Percentiles rank a stretch among this genome's conserved stretches.
Evolutionary conservation across 1,140 invertebrate genomes (phyloP).

Genomic region (Pollicipes pollicipes): DNA sequence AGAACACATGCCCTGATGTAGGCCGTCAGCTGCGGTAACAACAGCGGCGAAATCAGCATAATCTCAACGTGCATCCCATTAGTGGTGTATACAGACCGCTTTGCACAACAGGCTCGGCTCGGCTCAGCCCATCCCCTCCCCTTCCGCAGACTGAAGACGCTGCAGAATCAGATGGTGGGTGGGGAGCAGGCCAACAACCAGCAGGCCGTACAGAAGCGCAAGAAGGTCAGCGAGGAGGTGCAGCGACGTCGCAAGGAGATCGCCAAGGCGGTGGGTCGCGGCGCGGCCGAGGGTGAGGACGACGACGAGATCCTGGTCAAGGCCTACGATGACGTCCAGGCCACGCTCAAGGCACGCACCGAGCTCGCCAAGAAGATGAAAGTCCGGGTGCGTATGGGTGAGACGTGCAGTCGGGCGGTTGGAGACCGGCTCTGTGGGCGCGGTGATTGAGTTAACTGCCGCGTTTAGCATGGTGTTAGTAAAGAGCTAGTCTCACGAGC

Average conservation of each 20-base stretch:
- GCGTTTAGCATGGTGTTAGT: too few species aligned
- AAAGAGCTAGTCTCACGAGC: too few species aligned
- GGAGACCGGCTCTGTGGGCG: too few species aligned
- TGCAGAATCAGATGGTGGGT: conserved; percentile 57
- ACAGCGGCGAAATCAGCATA: too few species aligned
- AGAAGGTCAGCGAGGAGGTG: conserved; percentile 39
- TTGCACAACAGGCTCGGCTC: neutral
- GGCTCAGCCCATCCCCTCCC: neutral
- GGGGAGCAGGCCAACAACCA: conserved; percentile 55
- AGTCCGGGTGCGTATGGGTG: conserved; percentile 43
- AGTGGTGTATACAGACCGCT: too few species aligned
- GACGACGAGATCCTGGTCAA: conserved; percentile 44
- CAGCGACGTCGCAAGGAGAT: conserved; percentile 44
- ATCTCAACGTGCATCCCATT: too few species aligned
- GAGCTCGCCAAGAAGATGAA: conserved; percentile 46
- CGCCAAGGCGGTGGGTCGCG: conserved; percentile 40
- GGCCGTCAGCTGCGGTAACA: too few species aligned
- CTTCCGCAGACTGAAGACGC: conserved; percentile 37
- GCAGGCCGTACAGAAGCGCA: conserved; percentile 34
- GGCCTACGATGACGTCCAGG: conserved; percentile 52
- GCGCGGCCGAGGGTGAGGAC: conserved; percentile 49
- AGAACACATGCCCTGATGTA: too few species aligned
- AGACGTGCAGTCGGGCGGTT: too few species aligned
- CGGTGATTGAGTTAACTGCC: too few species aligned
- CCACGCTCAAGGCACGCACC: conserved; percentile 53